These are phyloP conservation scores for Drosophila rufa DNA, from an alignment of 1,140 invertebrate genomes.

Conservation along the genomic window DNA sequence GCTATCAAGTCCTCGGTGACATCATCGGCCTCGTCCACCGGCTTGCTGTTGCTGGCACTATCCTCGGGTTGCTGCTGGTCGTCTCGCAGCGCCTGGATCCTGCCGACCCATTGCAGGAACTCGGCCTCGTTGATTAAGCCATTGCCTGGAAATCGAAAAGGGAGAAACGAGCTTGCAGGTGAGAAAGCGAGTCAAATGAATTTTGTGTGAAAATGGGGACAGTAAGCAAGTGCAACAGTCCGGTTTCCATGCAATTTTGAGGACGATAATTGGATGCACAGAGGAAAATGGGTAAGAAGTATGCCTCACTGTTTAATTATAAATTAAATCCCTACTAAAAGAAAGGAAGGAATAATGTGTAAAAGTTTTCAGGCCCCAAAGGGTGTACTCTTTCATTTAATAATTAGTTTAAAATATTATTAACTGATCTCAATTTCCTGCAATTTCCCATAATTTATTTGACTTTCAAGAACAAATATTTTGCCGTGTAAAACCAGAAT, in stretches of 20 bases:
- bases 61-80: constrained; percentile 84
- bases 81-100: constrained; percentile 89
- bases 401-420: neutral
- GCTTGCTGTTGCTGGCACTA: constrained; percentile 82
- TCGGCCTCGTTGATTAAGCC: constrained; percentile 90
- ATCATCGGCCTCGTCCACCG: constrained; percentile 87
- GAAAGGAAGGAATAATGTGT: neutral
- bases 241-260: neutral
- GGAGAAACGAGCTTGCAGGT: constrained; percentile 1
- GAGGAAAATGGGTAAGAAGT: neutral
- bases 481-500: constrained; percentile 1
- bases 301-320: rapidly evolving
- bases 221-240: constrained; percentile 10
- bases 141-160: constrained; percentile 86
- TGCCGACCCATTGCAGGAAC: constrained; percentile 90
- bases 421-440: too few relatives aligned
- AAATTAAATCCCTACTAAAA: neutral
- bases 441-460: neutral
- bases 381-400: neutral
- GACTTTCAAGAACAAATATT: neutral
- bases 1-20: constrained; percentile 90
- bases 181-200: constrained; percentile 11
- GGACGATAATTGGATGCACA: constrained; percentile 8
- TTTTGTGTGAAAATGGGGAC: constrained; percentile 5
- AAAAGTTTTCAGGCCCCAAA: neutral